Evolutionary conservation across 2,888 invertebrate genomes (phyloP), one percentile per base, ranked within the genome.

Genomic region (Balanococcus diminutus): DNA sequence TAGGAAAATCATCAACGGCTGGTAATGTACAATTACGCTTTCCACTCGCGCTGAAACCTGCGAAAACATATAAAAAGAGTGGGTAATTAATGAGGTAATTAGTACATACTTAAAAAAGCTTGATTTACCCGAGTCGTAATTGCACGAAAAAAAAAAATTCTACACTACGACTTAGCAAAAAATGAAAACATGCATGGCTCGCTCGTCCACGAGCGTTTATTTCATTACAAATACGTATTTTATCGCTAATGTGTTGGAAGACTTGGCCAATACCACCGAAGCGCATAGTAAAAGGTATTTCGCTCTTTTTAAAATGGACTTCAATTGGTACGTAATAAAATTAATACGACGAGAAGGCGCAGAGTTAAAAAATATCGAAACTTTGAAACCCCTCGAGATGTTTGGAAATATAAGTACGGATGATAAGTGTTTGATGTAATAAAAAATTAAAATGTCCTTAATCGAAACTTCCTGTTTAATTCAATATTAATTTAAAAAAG

Each of bases 1-100:
- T 89, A 9, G 93, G 93, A 89, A 93, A 93, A 89, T 93, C 92
- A 88, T 92, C 92, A 88, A 93, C 92, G 87, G 93, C 92, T 85
- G 92, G 92, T 84, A 92, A 92, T 87, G 92, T 92, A 89, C 90
- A 92, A 90, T 90, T 91, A 88, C 89, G 81, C 25, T 67, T 67
- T 31, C n/a, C 86, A 85, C 75, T 85, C 8, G 36, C 22, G 25
- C 22, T 84, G 61, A 61, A 42, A 36, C 36, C 84, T 67, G 32
- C n/a, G 61, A 31, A 39, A 81, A 81, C 16, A 9, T 46, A 8
- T 9, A 46, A 36, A 36, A 8, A 36, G 8, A 36, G 8, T 36
- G 4, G 8, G 4, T 8, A 36, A 36, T 36, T 36, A 36, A 36
- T 36, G 36, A 36, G 4, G 4, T n/a, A 42, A 46, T 56, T 22